Evolutionary conservation across 2,113 vertebrate genomes (phyloP), one percentile per base, ranked within the genome.

Genomic region (Pica pica): DNA sequence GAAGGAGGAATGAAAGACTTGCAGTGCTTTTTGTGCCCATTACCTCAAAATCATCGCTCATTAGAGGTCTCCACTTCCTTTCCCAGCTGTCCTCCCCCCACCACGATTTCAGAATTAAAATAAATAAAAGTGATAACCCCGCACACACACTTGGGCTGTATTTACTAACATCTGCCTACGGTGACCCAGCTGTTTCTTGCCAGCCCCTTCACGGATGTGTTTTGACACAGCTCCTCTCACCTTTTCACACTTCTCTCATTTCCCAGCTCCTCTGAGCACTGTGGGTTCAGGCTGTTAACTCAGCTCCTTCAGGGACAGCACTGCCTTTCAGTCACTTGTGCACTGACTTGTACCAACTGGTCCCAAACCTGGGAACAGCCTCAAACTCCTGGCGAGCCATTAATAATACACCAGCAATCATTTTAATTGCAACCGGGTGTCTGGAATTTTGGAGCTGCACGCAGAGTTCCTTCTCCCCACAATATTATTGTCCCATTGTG

Each of bases 401-500:
- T 87, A 93, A 95, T 93, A 94, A 92, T 6, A 89, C 3, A 33
- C 78, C 78, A 87, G 91, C 60, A 63, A 93, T 94, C 86, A 60
- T 78, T 92, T 92, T 92, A 96, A 97, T 96, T 94, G 93, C 77
- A 63, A 21, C 4, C 39, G 41, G 64, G 68, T 27, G 80, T 39
- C 64, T 64, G 55, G 91, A 95, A 95, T 89, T 94, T 68, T n/a
- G 49, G 60, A 94, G 83, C 93, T 33, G 77, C 21, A 41, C 2
- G 0, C 70, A 78, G 68, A 92, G 60, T 13, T 94, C 89, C 73
- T 83, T 78, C 94, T 60, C n/a, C 87, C 76, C 50, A 42, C 91
- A 78, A 95, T 71, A 84, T 94, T 94, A 95, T 94, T 94, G 93
- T 68, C 95, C 96, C 94, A 44, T 89, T 89, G 95, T 92, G 93